phyloP scores from a whole-genome alignment of 2,888 invertebrate genomes.

The Dendrolimus pini region DNA sequence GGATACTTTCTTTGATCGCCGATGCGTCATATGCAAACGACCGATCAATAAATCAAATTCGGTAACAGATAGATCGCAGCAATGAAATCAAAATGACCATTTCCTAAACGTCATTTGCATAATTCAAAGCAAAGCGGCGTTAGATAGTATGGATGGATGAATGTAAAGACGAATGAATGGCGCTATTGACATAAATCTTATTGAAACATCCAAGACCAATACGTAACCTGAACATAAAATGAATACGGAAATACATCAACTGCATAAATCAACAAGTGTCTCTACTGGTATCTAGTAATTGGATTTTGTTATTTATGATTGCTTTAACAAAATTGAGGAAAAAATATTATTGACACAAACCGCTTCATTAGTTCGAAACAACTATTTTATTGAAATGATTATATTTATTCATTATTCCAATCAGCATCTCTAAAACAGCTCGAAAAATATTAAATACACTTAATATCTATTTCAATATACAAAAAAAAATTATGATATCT shows the following conservation, averaged over 20 bases:
- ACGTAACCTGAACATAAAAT: conserved; percentile 27
- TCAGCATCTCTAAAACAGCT: too few relatives aligned
- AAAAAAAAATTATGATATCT: too few relatives aligned
- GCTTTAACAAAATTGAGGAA: conserved; percentile 11
- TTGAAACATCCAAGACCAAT: conserved; percentile 34
- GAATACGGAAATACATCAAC: conserved; percentile 27
- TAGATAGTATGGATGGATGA: conserved; percentile 21
- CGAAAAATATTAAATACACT: too few relatives aligned
- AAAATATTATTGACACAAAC: too few relatives aligned
- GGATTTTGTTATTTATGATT: conserved; percentile 22
- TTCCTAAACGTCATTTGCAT: conserved; percentile 46
- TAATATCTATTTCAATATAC: too few relatives aligned
- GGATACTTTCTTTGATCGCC: conserved; percentile 26
- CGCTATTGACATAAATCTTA: conserved; percentile 41
- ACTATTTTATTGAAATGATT: too few relatives aligned
- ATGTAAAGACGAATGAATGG: conserved; percentile 40
- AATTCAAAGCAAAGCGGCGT: conserved; percentile 40
- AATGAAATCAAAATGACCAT: conserved; percentile 41
- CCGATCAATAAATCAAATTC: conserved; percentile 55
- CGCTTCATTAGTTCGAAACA: too few relatives aligned
- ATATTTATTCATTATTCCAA: too few relatives aligned
- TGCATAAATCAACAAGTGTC: conserved; percentile 21
- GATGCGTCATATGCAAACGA: conserved; percentile 42
- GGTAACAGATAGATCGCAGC: conserved; percentile 35
- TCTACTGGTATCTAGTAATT: conserved; percentile 34